Evolutionary conservation across 37 sponge, comb jelly and placozoan species (phyloP).

Genomic region (Ephydatia muelleri): DNA sequence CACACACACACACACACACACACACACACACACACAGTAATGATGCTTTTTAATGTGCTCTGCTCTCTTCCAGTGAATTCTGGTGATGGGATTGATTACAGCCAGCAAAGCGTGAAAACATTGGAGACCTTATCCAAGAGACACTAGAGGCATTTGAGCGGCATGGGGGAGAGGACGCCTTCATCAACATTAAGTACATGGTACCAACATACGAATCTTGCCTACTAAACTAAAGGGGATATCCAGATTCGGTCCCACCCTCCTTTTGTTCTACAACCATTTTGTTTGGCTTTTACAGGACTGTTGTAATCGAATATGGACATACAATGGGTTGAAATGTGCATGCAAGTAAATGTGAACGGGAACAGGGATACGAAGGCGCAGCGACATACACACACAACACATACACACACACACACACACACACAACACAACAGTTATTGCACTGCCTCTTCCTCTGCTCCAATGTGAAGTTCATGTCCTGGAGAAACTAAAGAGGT

Average conservation of each 20-base stretch:
- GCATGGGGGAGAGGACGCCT: constrained; percentile 95
- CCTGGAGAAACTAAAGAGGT: constrained; percentile 32
- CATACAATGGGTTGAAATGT: too few species aligned
- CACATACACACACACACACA: too few species aligned
- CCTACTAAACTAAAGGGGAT: constrained; percentile 69
- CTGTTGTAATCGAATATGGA: too few species aligned
- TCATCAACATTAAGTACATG: constrained; percentile 99
- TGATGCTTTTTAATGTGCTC: not conserved
- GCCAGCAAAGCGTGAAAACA: constrained; percentile 97
- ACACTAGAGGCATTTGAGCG: constrained; percentile 93
- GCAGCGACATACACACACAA: too few species aligned
- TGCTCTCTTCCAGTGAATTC: constrained; percentile 73
- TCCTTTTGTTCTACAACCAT: too few species aligned
- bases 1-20: not conserved
- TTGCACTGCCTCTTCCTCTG: constrained; percentile 31
- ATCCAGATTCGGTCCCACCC: too few species aligned
- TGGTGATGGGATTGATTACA: constrained; percentile 99
- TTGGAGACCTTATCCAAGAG: constrained; percentile 95
- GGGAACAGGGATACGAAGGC: too few species aligned
- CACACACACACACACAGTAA: not conserved
- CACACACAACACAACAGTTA: not conserved
- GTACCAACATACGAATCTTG: constrained; percentile 98
- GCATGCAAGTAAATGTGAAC: too few species aligned
- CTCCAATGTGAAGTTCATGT: constrained; percentile 30
- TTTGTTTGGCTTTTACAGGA: too few species aligned